Evolutionary conservation across 2,888 invertebrate species (phyloP), one percentile per base, ranked within the genome.

Genomic region (Caradrina clavipalpis): DNA sequence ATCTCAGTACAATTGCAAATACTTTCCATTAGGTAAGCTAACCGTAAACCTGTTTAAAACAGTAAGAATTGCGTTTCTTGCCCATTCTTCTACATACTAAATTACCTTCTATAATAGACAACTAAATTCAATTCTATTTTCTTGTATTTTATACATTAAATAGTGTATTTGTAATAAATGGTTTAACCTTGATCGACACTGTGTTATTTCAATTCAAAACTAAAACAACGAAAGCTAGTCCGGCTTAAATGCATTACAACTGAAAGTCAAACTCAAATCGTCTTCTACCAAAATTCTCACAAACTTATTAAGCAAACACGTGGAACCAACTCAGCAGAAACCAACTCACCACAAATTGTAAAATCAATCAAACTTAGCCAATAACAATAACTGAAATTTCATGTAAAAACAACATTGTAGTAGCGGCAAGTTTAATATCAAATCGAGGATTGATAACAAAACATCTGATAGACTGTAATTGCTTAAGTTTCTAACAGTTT

Each of bases 301-400:
- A 21, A 7, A 2, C 31, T 45, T 63, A n/a, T 21, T 13, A 49
- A 42, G 17, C 10, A 1, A 49, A 53, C 42, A 35, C 22, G 13
- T n/a, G 15, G 2, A 45, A 19, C 11, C 3, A 13, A 31, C 47
- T 21, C 35, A 54, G 2, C n/a, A 21, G 11, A 22, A 51, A 26
- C 35, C 57, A 58, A 49, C 13, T 50, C 26, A 22, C 39, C 45
- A 54, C 39, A 54, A 61, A 64, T 22, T 53, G 47, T 69, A 76
- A 74, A 84, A 80, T 72, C 80, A 78, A 83, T 85, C 75, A 72
- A 86, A 82, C 73, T 81, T 60, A 59, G 65, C 47, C 69, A 67
- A 81, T 73, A 80, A 75, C 74, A 77, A 78, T 85, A 78, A 73
- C 64, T 58, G 47, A 73, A 70, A 70, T 79, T 82, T 58, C 42